Evolutionary conservation across 2,797 vertebrate species (phyloP).

Genomic region (Manis crassicaudata): DNA sequence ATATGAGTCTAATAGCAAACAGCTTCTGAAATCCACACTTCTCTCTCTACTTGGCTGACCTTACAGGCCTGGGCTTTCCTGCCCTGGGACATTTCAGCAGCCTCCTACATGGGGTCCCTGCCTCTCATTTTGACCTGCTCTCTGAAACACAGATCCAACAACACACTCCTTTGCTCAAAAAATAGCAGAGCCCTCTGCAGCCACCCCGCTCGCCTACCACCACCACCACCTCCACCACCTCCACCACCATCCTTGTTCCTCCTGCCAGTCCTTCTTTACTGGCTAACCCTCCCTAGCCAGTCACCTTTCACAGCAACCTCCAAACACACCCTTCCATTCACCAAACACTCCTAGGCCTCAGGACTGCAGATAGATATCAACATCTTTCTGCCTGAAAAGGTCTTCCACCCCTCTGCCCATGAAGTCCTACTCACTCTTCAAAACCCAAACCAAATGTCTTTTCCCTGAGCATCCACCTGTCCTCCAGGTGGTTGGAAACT

Average conservation of each 20-base stretch:
- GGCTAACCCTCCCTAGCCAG: neutral
- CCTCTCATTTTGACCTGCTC: neutral
- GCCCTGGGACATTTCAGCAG: neutral
- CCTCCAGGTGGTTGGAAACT: neutral
- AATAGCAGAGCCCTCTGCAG: neutral
- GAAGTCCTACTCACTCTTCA: constrained; percentile 16
- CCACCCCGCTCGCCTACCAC: too few species aligned
- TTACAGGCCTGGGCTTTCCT: neutral
- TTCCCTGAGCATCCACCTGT: neutral
- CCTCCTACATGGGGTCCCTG: neutral
- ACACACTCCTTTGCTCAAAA: neutral
- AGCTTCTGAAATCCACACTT: neutral
- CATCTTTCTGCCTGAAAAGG: neutral
- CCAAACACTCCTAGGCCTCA: neutral
- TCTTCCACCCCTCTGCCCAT: neutral
- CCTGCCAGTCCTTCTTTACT: neutral
- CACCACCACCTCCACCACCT: neutral
- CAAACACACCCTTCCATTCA: neutral
- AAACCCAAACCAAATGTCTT: constrained; percentile 1
- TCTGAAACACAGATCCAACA: neutral
- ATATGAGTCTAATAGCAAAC: neutral
- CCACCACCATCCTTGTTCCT: neutral
- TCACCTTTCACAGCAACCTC: neutral
- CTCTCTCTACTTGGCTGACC: neutral
- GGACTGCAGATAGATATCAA: neutral